Percentiles rank a stretch among this genome's conserved stretches.
These are phyloP conservation scores for Mus pahari DNA, from an alignment of 2,113 vertebrate genomes.

Conservation along the genomic window DNA sequence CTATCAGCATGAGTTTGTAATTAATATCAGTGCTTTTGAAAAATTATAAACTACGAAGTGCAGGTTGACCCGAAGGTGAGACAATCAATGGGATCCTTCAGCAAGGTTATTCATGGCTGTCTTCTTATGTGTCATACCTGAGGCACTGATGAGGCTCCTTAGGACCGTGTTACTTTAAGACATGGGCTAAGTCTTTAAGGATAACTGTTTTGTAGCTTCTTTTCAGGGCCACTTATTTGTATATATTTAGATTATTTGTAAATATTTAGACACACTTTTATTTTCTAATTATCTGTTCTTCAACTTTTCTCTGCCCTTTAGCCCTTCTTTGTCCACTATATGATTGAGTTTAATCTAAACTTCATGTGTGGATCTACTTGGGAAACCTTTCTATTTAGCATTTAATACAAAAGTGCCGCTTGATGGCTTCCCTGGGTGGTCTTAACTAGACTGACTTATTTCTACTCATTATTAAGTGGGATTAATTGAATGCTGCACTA, in stretches of 20 bases:
- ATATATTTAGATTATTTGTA: conserved; percentile 48
- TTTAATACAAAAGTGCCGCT: conserved; percentile 18
- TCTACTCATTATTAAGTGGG: conserved; percentile 11
- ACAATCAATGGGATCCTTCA: background rate
- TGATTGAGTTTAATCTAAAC: conserved; percentile 17
- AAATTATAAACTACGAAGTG: background rate
- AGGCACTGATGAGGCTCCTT: background rate
- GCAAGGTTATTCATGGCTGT: background rate
- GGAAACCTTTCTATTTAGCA: conserved; percentile 51
- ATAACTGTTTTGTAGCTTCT: background rate
- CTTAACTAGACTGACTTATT: background rate
- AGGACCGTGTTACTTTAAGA: background rate
- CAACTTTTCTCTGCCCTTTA: conserved; percentile 43
- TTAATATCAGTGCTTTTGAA: conserved; percentile 5
- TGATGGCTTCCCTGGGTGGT: conserved; percentile 26
- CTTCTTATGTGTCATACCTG: background rate
- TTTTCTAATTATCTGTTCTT: conserved; percentile 31
- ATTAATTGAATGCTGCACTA: conserved; percentile 25
- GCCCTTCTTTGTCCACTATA: background rate
- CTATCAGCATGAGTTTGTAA: background rate
- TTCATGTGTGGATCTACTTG: conserved; percentile 14
- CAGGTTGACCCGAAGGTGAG: background rate
- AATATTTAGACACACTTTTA: background rate
- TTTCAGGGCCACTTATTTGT: conserved; percentile 29
- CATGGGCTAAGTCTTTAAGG: background rate